Conservation (phyloP, 2,113 vertebrate genomes). For the Probosciger aterrimus region DNA sequence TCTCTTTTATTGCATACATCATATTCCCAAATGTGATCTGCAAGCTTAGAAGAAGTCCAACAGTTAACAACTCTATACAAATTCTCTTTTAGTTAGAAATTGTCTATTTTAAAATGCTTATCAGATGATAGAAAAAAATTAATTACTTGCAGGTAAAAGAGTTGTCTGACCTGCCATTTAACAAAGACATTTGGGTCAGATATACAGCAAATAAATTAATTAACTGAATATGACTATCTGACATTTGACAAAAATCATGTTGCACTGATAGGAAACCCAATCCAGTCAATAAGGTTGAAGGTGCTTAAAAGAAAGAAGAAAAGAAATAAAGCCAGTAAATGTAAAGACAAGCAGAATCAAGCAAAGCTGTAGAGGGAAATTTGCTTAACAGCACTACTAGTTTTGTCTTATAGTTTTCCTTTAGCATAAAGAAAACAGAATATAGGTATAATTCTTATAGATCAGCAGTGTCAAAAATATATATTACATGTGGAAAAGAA, state of each 20-base stretch:
- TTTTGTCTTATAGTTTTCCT: background rate
- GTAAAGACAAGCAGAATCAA: background rate
- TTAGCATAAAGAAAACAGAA: background rate
- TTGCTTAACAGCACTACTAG: background rate
- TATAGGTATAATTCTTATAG: background rate
- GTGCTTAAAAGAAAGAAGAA: background rate
- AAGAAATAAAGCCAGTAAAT: background rate
- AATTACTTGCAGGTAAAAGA: background rate
- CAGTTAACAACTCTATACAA: background rate
- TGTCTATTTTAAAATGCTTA: slow-evolving; percentile 13
- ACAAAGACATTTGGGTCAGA: slow-evolving; percentile 27
- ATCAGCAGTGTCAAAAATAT: background rate
- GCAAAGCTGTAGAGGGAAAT: background rate
- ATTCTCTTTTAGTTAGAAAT: background rate
- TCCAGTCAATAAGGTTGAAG: background rate
- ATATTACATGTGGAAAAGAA: background rate
- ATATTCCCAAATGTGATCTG: background rate
- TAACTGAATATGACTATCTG: slow-evolving; percentile 17
- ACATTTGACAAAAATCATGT: slow-evolving; percentile 8
- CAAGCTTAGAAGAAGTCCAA: background rate
- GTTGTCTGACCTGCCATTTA: slow-evolving; percentile 32
- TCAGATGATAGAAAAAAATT: background rate
- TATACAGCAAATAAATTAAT: slow-evolving; percentile 35
- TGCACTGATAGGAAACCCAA: background rate
- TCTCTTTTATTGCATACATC: background rate